Evolutionary conservation across 2,113 vertebrate genomes (phyloP).

Genomic region (Nesogale talazaci): DNA sequence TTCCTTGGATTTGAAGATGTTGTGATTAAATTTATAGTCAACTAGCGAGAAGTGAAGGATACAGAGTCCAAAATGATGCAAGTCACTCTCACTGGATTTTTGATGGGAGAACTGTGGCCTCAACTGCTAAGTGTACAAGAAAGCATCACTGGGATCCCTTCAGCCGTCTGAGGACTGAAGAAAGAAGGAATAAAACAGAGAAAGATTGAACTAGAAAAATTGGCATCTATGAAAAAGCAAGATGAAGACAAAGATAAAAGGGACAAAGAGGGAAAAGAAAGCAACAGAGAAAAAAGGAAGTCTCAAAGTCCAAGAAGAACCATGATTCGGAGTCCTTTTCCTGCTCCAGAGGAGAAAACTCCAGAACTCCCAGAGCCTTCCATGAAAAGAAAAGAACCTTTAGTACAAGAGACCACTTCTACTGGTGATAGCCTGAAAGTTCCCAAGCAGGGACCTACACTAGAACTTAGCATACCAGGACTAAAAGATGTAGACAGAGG

Average conservation of each 20-base stretch:
- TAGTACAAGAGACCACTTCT: slow-evolving; percentile 53
- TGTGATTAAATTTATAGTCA: no score
- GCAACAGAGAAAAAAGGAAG: slow-evolving; percentile 89
- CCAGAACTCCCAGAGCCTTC: slow-evolving; percentile 73
- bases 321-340: no score
- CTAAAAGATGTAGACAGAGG: slow-evolving; percentile 92
- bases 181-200: slow-evolving; percentile 98
- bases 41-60: no score
- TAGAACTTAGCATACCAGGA: no score
- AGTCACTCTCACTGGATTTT: no score
- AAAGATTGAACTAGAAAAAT: slow-evolving; percentile 93
- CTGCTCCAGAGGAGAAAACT: slow-evolving; percentile 85
- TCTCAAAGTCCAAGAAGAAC: slow-evolving; percentile 93
- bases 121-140: slow-evolving; percentile 95
- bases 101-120: no score
- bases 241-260: no score
- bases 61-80: no score
- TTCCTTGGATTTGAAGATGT: no score
- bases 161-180: slow-evolving; percentile 95
- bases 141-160: slow-evolving; percentile 97
- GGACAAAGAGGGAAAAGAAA: slow-evolving; percentile 88
- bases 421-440: no score
- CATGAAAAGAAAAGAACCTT: slow-evolving; percentile 85
- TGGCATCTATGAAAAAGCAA: no score
- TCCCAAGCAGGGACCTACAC: no score